Evolutionary conservation across 1,140 invertebrate species (phyloP), one percentile per base, ranked within the genome.

Genomic region (Trialeurodes vaporariorum): DNA sequence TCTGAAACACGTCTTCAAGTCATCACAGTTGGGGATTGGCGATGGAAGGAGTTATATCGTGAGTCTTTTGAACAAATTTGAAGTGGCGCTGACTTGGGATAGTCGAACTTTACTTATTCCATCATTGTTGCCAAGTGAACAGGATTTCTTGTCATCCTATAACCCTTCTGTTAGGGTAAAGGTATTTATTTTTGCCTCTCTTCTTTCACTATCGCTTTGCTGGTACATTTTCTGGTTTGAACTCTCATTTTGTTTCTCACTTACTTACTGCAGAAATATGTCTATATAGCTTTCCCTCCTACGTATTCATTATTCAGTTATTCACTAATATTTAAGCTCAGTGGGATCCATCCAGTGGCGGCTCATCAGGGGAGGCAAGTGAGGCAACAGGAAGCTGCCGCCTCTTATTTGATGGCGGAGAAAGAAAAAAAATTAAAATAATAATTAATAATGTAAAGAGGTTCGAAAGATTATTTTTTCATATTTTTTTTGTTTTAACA

Each of bases 61-160:
- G 1, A 92, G 87, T 74, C 79, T 97, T 12, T 79, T 99, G 40
- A 95, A 94, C 77, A 98, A 98, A 80, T 98, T 98, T 79, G 96
- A 99, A 80, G 88, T 98, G 26, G 97, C 96, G 0, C 79, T 99
- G 17, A 94, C 94, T n/a, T 98, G 94, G 92, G 95, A 98, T 76
- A 90, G 88, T 25, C 78, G 94, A 2, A 91, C 92, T 21, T 77
- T 99, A 21, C 79, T 98, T 1, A 93, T 99, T 72, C 95, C 96
- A 0, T 94, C 93, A 0, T 79, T 98, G 25, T 78, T 99, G 70
- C 96, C 95, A 0, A 85, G 87, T 0, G 92, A 94, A 77, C 86
- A 91, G 67, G 83, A 86, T 34, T 79, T 85, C 68, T 74, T 76
- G 62, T 79, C 25, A 21, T 27, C 40, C 59, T 67, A 68, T 62